Percentiles rank a stretch among this genome's conserved stretches.
Evolutionary conservation across 2,888 invertebrate species (phyloP).

Genomic region (Gymnocheta viridis): DNA sequence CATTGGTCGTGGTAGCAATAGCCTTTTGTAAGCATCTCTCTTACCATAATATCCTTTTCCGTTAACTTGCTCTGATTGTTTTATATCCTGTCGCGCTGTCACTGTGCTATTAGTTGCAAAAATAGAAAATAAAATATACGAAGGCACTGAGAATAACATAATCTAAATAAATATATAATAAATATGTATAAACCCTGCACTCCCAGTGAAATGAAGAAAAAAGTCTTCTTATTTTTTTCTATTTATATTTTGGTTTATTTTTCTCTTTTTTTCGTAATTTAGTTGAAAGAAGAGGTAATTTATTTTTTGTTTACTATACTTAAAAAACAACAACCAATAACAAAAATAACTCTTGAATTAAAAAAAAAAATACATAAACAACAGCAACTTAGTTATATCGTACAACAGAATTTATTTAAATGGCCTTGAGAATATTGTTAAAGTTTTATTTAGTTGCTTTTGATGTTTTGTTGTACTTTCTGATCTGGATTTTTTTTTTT

Average conservation of each 20-base stretch:
- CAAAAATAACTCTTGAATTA: constrained; percentile 14
- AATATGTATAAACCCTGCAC: constrained; percentile 31
- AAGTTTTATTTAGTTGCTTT: constrained; percentile 29
- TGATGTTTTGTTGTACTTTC: too few relatives aligned
- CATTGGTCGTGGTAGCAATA: constrained; percentile 43
- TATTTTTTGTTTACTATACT: constrained; percentile 1
- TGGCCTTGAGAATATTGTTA: constrained; percentile 57
- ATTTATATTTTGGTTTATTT: constrained; percentile 20
- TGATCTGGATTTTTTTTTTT: neutral
- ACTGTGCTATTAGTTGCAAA: constrained; percentile 49
- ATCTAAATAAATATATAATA: constrained; percentile 42
- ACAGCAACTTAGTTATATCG: neutral
- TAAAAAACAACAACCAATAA: constrained; percentile 1
- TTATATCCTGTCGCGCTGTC: constrained; percentile 79
- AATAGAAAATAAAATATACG: neutral
- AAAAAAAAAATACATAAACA: neutral
- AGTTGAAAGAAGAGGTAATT: constrained; percentile 48
- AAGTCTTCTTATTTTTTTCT: neutral
- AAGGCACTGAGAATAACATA: neutral
- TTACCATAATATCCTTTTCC: constrained; percentile 77
- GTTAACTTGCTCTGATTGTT: constrained; percentile 80
- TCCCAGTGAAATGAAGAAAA: constrained; percentile 33
- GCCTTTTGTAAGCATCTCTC: constrained; percentile 62
- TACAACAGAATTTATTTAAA: constrained; percentile 2
- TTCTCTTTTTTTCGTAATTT: constrained; percentile 13